phyloP scores from a whole-genome alignment of 2,113 vertebrate genomes.

The Macquaria ambigua region DNA sequence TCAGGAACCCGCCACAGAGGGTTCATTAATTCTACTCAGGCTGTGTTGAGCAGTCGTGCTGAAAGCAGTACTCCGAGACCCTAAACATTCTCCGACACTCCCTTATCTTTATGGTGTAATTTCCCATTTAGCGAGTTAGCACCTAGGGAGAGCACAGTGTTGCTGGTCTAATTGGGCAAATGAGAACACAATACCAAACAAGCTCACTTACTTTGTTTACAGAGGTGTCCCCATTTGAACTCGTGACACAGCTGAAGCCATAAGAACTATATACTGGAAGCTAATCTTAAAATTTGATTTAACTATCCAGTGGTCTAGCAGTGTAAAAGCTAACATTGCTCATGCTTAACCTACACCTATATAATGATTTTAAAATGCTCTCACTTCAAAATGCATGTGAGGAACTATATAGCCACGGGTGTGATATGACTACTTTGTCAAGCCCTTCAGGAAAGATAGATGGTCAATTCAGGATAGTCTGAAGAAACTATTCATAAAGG shows the following conservation, averaged over 20 bases:
- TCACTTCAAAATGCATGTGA: slow-evolving; percentile 18
- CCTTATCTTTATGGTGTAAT: slow-evolving; percentile 83
- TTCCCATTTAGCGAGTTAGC: slow-evolving; percentile 80
- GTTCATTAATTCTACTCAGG: slow-evolving; percentile 80
- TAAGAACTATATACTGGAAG: slow-evolving; percentile 15
- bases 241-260: slow-evolving; percentile 12
- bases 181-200: slow-evolving; percentile 74
- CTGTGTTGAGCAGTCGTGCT: slow-evolving; percentile 72
- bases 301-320: neutral
- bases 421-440: slow-evolving; percentile 62
- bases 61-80: slow-evolving; percentile 73
- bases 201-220: slow-evolving; percentile 64
- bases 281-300: slow-evolving; percentile 14
- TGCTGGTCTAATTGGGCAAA: slow-evolving; percentile 79
- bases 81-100: slow-evolving; percentile 76
- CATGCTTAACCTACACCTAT: neutral
- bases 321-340: neutral
- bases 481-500: slow-evolving; percentile 75
- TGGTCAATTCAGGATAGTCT: slow-evolving; percentile 60
- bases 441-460: slow-evolving; percentile 62
- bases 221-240: slow-evolving; percentile 61
- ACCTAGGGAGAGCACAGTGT: slow-evolving; percentile 74
- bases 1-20: slow-evolving; percentile 72
- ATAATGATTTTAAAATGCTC: slow-evolving; percentile 20
- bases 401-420: neutral